Base-by-base conservation (phyloP, 1,140 invertebrate species). In the Vollenhovia emeryi region DNA sequence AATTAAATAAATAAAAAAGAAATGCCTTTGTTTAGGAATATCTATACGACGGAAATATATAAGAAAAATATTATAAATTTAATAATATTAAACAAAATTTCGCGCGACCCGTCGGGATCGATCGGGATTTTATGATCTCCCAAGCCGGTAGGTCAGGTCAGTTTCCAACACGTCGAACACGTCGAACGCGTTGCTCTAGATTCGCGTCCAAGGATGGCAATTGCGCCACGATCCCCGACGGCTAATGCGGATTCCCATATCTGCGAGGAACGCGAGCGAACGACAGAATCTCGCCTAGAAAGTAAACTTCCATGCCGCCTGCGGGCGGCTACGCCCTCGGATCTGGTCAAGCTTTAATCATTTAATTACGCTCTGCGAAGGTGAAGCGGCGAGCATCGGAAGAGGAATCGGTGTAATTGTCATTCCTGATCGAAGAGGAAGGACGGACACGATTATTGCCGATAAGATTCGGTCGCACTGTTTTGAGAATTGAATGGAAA, bases 191-290 rank as follows among this genome's bases (percentile, higher is more conserved):
- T 80, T 62, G 79, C 62, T 79, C 76, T 13, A 79, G 76, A 79
- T 92, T 87, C 86, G 64, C 89, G 89, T 89, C 92, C 91, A 92
- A 92, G 91, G 90, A 93, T 92, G 89, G 90, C 69, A 91, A 92
- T 93, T 91, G 90, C 91, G 89, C 87, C 86, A 92, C 90, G 87
- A 88, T 87, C 48, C 89, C 89, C 89, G 89, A 86, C 73, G 90
- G 89, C 87, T 71, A 86, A 64, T 66, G 71, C 84, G 69, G 89
- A 92, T 92, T 92, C 88, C 92, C 91, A 93, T 93, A 92, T 92
- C 89, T 91, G 91, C 85, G 86, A 68, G 60, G 62, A 79, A 52
- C 62, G 76, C 62, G 18, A 68, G 76, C 33, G 21, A 36, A 62
- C 60, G 75, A 66, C 75, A 66, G 33, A 64, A 62, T 79, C 60